phyloP scores from a whole-genome alignment of 2,113 vertebrate species.

The Crotalus viridis region DNA sequence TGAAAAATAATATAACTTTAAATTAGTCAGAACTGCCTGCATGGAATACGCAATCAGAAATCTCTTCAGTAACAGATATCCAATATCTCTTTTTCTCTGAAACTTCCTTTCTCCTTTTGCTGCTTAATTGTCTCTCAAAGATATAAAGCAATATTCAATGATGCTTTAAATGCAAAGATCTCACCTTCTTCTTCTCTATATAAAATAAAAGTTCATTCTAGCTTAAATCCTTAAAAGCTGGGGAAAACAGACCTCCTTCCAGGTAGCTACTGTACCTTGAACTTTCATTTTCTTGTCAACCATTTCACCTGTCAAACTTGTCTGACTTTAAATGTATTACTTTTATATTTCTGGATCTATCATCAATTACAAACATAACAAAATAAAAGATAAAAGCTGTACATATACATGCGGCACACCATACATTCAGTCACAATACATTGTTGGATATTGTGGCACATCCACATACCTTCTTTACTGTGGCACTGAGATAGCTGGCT shows the following conservation, averaged over 20 bases:
- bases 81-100: not conserved
- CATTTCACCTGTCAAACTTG: not conserved
- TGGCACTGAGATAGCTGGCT: not conserved
- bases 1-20: constrained; percentile 20
- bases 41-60: constrained; percentile 21
- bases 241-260: accelerated
- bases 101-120: constrained; percentile 32
- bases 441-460: accelerated
- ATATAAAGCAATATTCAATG: constrained; percentile 5
- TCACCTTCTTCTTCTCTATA: not conserved
- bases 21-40: constrained; percentile 16
- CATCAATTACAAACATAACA: not conserved
- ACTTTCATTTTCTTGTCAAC: not conserved
- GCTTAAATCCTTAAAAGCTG: constrained; percentile 14
- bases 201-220: constrained; percentile 9
- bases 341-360: constrained; percentile 4
- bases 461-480: not conserved
- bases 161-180: constrained; percentile 13
- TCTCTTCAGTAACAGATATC: constrained; percentile 20
- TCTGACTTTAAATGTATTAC: not conserved
- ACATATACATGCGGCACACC: not conserved
- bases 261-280: not conserved
- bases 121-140: not conserved
- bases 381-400: not conserved
- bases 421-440: not conserved